These are phyloP conservation scores for Leptestheria dahalacensis DNA, from an alignment of 1,140 invertebrate species.

Conservation along the genomic window DNA sequence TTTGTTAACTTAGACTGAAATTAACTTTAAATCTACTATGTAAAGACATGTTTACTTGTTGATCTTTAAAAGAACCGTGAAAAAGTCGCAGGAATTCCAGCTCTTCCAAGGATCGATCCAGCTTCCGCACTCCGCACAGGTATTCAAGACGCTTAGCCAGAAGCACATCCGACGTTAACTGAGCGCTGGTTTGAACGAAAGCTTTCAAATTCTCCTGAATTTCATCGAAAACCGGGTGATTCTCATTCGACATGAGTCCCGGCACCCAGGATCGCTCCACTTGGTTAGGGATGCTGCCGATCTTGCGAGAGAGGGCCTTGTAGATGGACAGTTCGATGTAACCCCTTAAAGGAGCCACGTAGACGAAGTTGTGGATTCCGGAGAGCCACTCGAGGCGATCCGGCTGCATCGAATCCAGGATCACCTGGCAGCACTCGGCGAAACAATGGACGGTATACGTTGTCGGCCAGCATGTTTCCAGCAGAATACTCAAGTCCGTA, in stretches of 20 bases:
- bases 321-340: background rate
- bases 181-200: background rate
- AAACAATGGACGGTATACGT: background rate
- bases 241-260: too few relatives aligned
- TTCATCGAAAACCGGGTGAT: background rate
- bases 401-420: background rate
- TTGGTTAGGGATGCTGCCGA: background rate
- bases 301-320: background rate
- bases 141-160: too few relatives aligned
- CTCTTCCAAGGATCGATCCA: background rate
- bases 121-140: background rate
- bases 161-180: too few relatives aligned
- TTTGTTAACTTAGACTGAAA: too few relatives aligned
- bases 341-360: background rate
- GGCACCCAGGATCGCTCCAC: background rate
- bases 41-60: too few relatives aligned
- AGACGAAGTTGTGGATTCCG: background rate
- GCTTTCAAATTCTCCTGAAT: background rate
- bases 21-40: too few relatives aligned
- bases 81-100: background rate
- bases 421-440: background rate
- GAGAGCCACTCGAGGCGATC: background rate
- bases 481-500: background rate
- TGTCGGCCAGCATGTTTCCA: background rate
- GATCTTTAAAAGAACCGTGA: background rate